Evolutionary conservation across 2,797 vertebrate species (phyloP).

Genomic region (Lagodon rhomboides): DNA sequence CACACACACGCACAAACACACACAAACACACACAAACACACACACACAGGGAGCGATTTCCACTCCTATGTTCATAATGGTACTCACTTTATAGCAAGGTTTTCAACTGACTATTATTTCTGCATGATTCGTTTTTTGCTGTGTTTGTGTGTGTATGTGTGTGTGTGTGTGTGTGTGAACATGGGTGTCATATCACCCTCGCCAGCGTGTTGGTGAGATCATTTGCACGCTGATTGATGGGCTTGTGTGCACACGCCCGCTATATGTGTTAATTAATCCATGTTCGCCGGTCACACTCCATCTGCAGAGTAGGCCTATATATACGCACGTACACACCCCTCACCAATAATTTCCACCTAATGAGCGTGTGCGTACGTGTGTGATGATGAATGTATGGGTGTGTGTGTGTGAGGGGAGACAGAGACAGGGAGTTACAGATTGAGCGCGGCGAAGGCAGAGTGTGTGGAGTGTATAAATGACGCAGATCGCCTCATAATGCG

Average conservation of each 20-base stretch:
- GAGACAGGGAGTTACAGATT: background rate
- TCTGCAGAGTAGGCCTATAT: constrained; percentile 37
- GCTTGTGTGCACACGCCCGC: constrained; percentile 57
- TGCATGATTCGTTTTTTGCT: constrained; percentile 26
- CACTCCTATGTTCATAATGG: constrained; percentile 2
- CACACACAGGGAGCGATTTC: background rate
- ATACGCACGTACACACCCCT: background rate
- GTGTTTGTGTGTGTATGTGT: constrained; percentile 16
- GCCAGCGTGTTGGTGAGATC: constrained; percentile 36
- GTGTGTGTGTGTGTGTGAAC: constrained; percentile 14
- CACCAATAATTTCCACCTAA: constrained; percentile 35
- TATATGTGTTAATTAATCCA: constrained; percentile 70
- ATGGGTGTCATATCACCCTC: constrained; percentile 16
- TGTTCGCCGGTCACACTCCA: constrained; percentile 48
- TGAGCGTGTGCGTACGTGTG: constrained; percentile 7
- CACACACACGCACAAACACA: background rate
- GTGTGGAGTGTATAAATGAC: constrained; percentile 30
- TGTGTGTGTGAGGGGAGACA: no score
- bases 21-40: constrained; percentile 7
- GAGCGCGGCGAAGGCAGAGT: constrained; percentile 5
- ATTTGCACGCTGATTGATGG: constrained; percentile 62
- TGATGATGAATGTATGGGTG: background rate
- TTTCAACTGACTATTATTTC: constrained; percentile 40
- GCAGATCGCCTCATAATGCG: constrained; percentile 46
- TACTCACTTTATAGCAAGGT: constrained; percentile 23